Evolutionary conservation across 2,113 vertebrate species (phyloP).

Genomic region (Chionodraco myersi): DNA sequence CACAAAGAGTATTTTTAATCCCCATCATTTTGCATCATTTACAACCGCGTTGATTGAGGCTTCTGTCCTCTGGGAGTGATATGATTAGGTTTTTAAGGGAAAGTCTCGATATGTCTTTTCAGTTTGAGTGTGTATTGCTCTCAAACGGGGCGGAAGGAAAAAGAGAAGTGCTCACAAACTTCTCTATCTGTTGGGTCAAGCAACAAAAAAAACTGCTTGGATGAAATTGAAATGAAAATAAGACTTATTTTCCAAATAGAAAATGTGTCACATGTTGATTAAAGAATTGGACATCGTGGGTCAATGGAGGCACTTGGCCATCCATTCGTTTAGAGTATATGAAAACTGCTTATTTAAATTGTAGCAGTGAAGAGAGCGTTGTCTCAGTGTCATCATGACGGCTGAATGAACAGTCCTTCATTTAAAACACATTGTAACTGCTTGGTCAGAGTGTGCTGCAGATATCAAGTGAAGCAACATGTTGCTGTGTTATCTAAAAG

Average conservation of each 20-base stretch:
- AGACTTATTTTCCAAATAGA: background rate
- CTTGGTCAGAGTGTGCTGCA: slow-evolving; percentile 22
- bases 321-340: background rate
- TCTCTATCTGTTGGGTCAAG: background rate
- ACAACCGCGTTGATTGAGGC: background rate
- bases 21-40: slow-evolving; percentile 12
- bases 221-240: background rate
- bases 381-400: slow-evolving; percentile 1
- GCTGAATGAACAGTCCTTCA: background rate
- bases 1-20: slow-evolving; percentile 3
- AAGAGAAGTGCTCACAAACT: slow-evolving; percentile 21
- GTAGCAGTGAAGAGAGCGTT: slow-evolving; percentile 5
- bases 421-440: slow-evolving; percentile 11
- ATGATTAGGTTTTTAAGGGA: background rate
- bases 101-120: background rate
- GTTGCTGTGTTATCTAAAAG: slow-evolving; percentile 47
- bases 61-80: background rate
- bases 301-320: slow-evolving; percentile 39
- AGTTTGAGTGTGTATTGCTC: slow-evolving; percentile 11
- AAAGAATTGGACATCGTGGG: slow-evolving; percentile 14
- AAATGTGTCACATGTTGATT: background rate
- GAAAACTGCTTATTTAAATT: slow-evolving; percentile 19
- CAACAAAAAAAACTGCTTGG: background rate
- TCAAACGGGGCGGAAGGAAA: background rate
- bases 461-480: slow-evolving; percentile 49